Conservation (phyloP, 2,113 vertebrate species). For the Miniopterus natalensis region DNA sequence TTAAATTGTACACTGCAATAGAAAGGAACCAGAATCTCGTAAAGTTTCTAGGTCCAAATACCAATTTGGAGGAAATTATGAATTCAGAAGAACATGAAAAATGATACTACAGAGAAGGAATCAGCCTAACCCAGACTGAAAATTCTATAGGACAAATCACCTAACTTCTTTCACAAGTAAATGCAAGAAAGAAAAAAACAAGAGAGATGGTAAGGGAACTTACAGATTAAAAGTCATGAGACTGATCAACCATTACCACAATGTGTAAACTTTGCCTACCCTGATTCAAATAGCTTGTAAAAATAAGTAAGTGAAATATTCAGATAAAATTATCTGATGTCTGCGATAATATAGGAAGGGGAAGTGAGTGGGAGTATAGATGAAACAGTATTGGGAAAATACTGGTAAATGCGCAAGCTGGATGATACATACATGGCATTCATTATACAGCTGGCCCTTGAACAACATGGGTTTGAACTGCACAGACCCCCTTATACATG, state of each 20-base stretch:
- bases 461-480: not conserved
- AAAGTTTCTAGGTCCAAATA: not conserved
- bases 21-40: not conserved
- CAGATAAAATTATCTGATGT: not conserved
- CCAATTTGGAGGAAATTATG: not conserved
- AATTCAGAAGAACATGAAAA: conserved; percentile 18
- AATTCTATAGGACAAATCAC: not conserved
- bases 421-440: not conserved
- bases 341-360: not conserved
- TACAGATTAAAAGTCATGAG: not conserved
- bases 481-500: too few species aligned
- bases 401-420: not conserved
- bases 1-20: not conserved
- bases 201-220: not conserved
- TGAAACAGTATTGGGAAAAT: not conserved
- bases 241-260: not conserved
- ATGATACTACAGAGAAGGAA: not conserved
- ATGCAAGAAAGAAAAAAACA: not conserved
- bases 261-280: not conserved
- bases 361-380: not conserved
- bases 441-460: not conserved
- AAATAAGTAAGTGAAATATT: conserved; percentile 4
- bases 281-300: not conserved
- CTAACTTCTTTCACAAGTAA: not conserved
- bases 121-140: not conserved